Conservation (phyloP, 2,888 invertebrate species). For the Xanthostigma xanthostigma region DNA sequence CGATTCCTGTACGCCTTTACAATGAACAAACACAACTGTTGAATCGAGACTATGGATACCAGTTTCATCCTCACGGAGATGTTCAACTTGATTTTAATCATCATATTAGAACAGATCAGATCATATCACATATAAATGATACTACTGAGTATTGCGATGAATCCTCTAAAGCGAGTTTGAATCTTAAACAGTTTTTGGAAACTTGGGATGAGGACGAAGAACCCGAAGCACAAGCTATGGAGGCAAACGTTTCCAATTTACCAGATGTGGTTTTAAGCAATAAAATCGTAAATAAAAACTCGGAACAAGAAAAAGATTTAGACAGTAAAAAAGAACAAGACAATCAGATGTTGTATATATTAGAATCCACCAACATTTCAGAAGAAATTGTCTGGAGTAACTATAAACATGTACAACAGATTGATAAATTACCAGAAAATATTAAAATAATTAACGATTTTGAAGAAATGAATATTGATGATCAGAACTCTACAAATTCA, state of each 20-base stretch:
- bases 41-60: too few relatives aligned
- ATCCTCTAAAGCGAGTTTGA: background rate
- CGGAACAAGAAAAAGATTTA: background rate
- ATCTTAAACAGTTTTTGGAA: constrained; percentile 6
- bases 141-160: too few relatives aligned
- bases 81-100: too few relatives aligned
- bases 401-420: constrained; percentile 5
- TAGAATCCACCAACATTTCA: constrained; percentile 4
- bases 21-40: too few relatives aligned
- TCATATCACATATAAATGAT: too few relatives aligned
- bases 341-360: constrained; percentile 2
- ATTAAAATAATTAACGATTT: constrained; percentile 1
- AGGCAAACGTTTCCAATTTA: background rate
- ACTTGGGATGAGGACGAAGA: constrained; percentile 4
- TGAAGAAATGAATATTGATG: background rate
- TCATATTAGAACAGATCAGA: too few relatives aligned
- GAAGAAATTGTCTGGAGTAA: constrained; percentile 2
- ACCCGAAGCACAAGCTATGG: background rate
- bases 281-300: background rate
- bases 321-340: background rate
- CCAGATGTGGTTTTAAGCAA: constrained; percentile 5
- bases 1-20: too few relatives aligned
- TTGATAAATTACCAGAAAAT: constrained; percentile 6
- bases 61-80: too few relatives aligned
- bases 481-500: too few relatives aligned